A percentile compares a stretch with the other conserved stretches of the same genome.
phyloP scores from a whole-genome alignment of 2,888 invertebrate species.

The Zootermopsis nevadensis region DNA sequence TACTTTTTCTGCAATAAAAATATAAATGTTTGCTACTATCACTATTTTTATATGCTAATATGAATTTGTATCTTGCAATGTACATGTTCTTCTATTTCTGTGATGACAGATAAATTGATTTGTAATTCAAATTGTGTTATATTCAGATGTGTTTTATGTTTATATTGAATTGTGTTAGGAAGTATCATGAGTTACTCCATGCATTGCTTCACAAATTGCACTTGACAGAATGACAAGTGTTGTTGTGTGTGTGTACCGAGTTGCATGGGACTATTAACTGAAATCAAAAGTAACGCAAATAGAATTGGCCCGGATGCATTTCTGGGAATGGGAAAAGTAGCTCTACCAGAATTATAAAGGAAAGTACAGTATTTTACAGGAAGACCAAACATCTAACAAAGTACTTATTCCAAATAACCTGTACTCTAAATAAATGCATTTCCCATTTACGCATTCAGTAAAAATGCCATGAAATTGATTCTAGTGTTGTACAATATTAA shows the following conservation, averaged over 20 bases:
- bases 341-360: no score
- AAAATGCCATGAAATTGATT: background rate
- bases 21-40: constrained; percentile 39
- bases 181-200: background rate
- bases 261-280: no score
- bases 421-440: background rate
- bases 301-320: no score
- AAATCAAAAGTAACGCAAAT: no score
- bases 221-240: no score
- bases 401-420: no score
- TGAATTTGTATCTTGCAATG: constrained; percentile 32
- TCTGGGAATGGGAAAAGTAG: no score
- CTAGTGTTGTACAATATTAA: background rate
- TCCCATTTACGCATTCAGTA: background rate
- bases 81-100: constrained; percentile 23
- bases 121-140: constrained; percentile 9
- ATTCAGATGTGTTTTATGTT: background rate
- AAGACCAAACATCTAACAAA: no score
- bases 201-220: background rate
- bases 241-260: no score
- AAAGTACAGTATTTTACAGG: no score
- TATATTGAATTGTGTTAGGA: background rate
- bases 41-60: constrained; percentile 44
- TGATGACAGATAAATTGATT: background rate
- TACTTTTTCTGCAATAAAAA: background rate